Base-by-base conservation (phyloP, 1,140 invertebrate species). In the Calosoma granatense region DNA sequence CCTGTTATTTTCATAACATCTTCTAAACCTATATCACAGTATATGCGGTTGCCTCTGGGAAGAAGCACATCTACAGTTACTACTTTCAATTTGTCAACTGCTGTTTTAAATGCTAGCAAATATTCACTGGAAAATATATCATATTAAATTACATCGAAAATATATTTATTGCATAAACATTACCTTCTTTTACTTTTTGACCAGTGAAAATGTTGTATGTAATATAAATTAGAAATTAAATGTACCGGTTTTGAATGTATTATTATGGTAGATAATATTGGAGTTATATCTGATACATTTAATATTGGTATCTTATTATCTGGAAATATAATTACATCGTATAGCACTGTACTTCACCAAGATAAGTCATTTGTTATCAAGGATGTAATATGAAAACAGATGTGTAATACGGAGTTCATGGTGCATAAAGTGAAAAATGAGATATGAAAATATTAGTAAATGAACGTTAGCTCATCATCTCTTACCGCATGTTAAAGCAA, bases 201-300 rank as follows among this genome's bases (percentile, higher is more conserved):
- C 41, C 41, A 47, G 15, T 17, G 17, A 17, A 47, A 47, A 12
- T 47, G 6, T 17, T 47, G 9, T 12, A 47, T 47, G 17, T 47
- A 47, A 47, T 12, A 12, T 47, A 47, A 47, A 47, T 47, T 47
- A 12, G 41, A 47, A 47, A 47, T 47, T 47, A 47, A 47, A 47
- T 47, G 41, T 4, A 47, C 17, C 17, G 41, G 41, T 17, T 47
- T 47, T 47, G 41, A 9, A 12, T 17, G 15, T 12, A 47, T 47
- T 47, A 47, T 47, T 4, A 47, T 47, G 9, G 41, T 47, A 12
- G 41, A 9, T 47, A 47, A 47, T 12, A 47, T 17, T 47, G 41
- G 41, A 12, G 41, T 47, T 9, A 47, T 47, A 47, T 47, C 41
- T 4, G 41, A 12, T 11, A 47, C 17, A 47, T 47, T 47, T 47